These are phyloP conservation scores for Andricus curvator DNA, from an alignment of 2,888 invertebrate species.

Conservation along the genomic window DNA sequence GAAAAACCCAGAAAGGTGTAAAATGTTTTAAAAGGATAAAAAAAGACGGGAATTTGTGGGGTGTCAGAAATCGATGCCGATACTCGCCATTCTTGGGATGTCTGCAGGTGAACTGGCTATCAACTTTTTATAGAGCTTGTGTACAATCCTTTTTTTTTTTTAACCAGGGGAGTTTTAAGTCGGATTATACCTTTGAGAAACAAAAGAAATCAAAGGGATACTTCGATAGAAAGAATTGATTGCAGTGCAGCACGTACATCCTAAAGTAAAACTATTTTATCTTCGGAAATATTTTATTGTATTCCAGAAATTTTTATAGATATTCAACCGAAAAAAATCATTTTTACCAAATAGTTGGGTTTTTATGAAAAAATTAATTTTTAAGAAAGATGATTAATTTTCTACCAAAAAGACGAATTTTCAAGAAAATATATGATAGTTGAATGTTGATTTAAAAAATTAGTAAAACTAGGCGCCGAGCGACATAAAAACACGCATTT, in stretches of 20 bases:
- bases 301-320: neutral
- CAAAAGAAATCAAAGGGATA: neutral
- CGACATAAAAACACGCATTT: no score
- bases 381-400: no score
- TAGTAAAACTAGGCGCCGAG: no score
- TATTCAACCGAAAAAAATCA: no score
- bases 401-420: no score
- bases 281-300: conserved; percentile 14
- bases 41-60: conserved; percentile 24
- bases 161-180: conserved; percentile 1
- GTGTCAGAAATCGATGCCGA: conserved; percentile 25
- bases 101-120: conserved; percentile 18
- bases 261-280: neutral
- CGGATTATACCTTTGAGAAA: conserved; percentile 14
- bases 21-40: conserved; percentile 3
- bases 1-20: conserved; percentile 9
- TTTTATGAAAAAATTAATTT: no score
- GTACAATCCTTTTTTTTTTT: conserved; percentile 6
- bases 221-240: neutral
- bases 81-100: neutral
- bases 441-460: no score
- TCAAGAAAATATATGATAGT: no score
- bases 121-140: conserved; percentile 16
- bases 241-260: neutral
- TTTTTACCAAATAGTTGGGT: no score